Percentiles rank a stretch among this genome's conserved stretches.
Conservation (phyloP, 2,888 invertebrate species). For the Alloscopus bannaensis region DNA sequence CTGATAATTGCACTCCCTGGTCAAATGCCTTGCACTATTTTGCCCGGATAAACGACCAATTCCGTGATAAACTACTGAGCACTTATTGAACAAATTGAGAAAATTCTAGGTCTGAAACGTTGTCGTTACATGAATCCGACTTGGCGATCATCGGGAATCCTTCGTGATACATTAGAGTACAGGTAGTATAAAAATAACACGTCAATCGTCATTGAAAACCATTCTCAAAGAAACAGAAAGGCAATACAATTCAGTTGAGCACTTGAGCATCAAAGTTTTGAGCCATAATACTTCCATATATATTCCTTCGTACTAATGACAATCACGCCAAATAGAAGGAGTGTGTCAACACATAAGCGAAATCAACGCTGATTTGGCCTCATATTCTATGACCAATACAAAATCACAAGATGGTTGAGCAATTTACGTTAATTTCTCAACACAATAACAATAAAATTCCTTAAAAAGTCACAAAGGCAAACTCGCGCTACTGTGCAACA, state of each 20-base stretch:
- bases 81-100: too few species aligned
- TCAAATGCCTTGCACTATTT: too few species aligned
- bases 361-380: neutral
- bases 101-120: too few species aligned
- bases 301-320: neutral
- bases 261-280: neutral
- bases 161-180: neutral
- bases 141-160: too few species aligned
- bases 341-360: neutral
- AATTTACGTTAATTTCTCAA: constrained; percentile 16
- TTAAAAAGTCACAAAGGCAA: neutral
- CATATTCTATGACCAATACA: neutral
- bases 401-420: neutral
- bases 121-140: too few species aligned
- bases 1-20: too few species aligned
- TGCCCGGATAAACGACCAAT: too few species aligned
- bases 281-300: neutral
- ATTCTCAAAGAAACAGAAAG: neutral
- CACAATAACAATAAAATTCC: constrained; percentile 20
- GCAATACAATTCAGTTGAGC: neutral
- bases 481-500: constrained; percentile 7
- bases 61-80: too few species aligned
- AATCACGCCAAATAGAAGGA: neutral
- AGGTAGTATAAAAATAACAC: neutral
- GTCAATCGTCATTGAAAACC: neutral